A percentile compares a stretch with the other conserved stretches of the same genome.
These are phyloP conservation scores for Labrus mixtus DNA, from an alignment of 2,113 vertebrate genomes.

Conservation along the genomic window DNA sequence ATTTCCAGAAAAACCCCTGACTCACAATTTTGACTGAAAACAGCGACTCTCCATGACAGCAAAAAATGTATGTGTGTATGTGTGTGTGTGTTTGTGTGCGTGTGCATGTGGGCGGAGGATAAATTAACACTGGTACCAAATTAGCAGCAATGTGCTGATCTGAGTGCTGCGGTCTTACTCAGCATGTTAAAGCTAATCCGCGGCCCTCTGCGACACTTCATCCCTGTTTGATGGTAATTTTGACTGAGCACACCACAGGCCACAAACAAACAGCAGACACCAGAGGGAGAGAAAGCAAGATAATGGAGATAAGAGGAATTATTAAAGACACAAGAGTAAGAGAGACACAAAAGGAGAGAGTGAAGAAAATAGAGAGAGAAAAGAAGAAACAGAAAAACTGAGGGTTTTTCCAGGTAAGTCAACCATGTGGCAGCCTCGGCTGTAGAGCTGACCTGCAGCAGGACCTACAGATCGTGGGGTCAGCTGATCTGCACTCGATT, in stretches of 20 bases:
- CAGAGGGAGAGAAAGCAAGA: slow-evolving; percentile 34
- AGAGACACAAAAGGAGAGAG: background rate
- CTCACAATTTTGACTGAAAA: slow-evolving; percentile 56
- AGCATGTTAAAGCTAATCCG: slow-evolving; percentile 71
- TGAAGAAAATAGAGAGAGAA: background rate
- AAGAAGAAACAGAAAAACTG: background rate
- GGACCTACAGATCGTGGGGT: slow-evolving; percentile 48
- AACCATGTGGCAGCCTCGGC: slow-evolving; percentile 54
- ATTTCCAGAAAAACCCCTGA: slow-evolving; percentile 70
- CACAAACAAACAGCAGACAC: slow-evolving; percentile 61
- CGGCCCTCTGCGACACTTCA: slow-evolving; percentile 50
- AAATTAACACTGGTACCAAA: slow-evolving; percentile 71
- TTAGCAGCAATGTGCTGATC: slow-evolving; percentile 65
- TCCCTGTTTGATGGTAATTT: slow-evolving; percentile 68
- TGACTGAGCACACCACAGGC: slow-evolving; percentile 66
- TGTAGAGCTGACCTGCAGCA: slow-evolving; percentile 32
- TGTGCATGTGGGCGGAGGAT: slow-evolving; percentile 58
- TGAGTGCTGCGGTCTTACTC: slow-evolving; percentile 64
- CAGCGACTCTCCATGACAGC: slow-evolving; percentile 38
- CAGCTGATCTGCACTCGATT: slow-evolving; percentile 24
- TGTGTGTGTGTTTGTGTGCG: slow-evolving; percentile 43
- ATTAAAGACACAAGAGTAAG: background rate
- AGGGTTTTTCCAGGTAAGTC: slow-evolving; percentile 28
- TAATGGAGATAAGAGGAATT: slow-evolving; percentile 28
- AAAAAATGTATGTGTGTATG: slow-evolving; percentile 40